phyloP scores from a whole-genome alignment of 2,888 invertebrate genomes.

The Gandaritis pyraliata region DNA sequence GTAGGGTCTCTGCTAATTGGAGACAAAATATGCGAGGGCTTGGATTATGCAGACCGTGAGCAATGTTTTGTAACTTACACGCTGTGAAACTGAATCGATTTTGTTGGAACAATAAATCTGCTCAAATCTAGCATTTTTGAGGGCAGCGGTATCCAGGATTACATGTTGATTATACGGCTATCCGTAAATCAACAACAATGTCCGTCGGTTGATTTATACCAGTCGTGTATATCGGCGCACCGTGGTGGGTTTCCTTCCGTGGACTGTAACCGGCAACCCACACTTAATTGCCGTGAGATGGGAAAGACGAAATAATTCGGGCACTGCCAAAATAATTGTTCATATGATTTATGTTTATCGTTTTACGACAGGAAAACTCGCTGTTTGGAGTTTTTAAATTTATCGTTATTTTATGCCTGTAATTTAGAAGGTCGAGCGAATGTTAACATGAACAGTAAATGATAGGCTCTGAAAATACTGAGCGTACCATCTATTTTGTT shows the following conservation, averaged over 20 bases:
- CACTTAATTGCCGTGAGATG: constrained; percentile 63
- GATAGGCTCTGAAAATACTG: constrained; percentile 30
- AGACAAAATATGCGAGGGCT: constrained; percentile 40
- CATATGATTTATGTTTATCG: constrained; percentile 66
- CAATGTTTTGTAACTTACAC: constrained; percentile 16
- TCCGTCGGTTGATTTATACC: constrained; percentile 63
- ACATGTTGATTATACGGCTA: constrained; percentile 53
- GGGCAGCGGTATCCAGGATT: constrained; percentile 25
- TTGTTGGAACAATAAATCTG: constrained; percentile 10
- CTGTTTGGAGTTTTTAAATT: constrained; percentile 63
- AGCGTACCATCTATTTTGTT: constrained; percentile 15
- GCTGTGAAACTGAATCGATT: constrained; percentile 9
- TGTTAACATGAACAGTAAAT: constrained; percentile 42
- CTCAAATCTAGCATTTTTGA: constrained; percentile 15
- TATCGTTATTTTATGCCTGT: constrained; percentile 60
- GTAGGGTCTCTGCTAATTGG: constrained; percentile 42
- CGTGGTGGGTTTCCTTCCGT: constrained; percentile 64
- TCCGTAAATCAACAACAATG: constrained; percentile 64
- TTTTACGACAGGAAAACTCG: constrained; percentile 61
- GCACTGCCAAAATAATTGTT: constrained; percentile 61
- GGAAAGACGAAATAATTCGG: constrained; percentile 66
- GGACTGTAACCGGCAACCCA: constrained; percentile 48
- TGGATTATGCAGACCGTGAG: constrained; percentile 28
- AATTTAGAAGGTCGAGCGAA: constrained; percentile 50
- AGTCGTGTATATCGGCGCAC: constrained; percentile 64